A percentile compares a stretch with the other conserved stretches of the same genome.
Conservation (phyloP, 64 coral and sea anemone genomes). For the Dendronephthya gigantea region DNA sequence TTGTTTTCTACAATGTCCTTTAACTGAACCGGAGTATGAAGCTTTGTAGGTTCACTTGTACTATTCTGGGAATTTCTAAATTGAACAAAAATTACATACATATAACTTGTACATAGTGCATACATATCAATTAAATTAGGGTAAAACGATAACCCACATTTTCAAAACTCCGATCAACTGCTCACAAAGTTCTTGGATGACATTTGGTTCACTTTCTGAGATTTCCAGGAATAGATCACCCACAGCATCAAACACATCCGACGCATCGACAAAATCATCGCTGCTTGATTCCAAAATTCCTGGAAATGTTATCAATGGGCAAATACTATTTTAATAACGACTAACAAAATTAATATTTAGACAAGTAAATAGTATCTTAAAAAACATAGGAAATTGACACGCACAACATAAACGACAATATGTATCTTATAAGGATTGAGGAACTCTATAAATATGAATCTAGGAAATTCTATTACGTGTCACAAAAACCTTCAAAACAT, state of each 20-base stretch:
- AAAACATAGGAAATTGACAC: not conserved
- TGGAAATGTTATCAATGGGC: not conserved
- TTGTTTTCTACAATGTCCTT: not conserved
- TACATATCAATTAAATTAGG: not conserved
- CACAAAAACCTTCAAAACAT: no score
- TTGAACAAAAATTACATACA: not conserved
- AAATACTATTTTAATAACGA: no score
- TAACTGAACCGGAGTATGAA: not conserved
- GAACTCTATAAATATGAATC: no score
- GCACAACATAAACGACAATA: no score
- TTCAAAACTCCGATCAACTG: slow-evolving; percentile 42
- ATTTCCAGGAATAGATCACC: slow-evolving; percentile 49
- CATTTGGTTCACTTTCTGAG: slow-evolving; percentile 25
- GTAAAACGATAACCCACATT: slow-evolving; percentile 24
- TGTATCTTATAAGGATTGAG: no score
- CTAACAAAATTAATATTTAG: no score
- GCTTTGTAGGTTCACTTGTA: not conserved
- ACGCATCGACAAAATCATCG: slow-evolving; percentile 61
- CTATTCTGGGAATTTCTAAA: not conserved
- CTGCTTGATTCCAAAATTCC: slow-evolving; percentile 43
- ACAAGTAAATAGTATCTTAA: not conserved
- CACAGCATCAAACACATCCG: slow-evolving; percentile 58
- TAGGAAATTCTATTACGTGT: no score
- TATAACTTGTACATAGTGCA: not conserved
- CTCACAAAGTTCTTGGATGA: slow-evolving; percentile 40